Percentiles rank a stretch among this genome's conserved stretches.
phyloP scores from a whole-genome alignment of 1,140 invertebrate genomes.

The Venustaconcha ellipsiformis region DNA sequence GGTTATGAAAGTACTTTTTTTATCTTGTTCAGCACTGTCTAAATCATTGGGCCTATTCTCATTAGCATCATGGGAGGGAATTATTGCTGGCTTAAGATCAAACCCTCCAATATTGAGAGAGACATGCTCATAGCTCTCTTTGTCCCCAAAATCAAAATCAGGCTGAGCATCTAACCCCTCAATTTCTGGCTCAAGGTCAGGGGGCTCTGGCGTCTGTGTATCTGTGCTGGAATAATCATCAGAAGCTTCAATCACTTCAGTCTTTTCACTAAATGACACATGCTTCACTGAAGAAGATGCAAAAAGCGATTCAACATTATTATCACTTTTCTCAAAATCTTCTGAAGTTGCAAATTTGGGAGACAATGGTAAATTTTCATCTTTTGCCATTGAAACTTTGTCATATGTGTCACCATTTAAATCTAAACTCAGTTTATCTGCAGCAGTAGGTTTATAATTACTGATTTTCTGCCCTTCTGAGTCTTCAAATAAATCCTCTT shows the following conservation, averaged over 20 bases:
- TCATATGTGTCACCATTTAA: conserved; percentile 12
- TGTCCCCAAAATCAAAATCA: conserved; percentile 11
- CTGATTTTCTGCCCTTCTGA: background rate
- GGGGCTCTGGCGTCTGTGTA: conserved; percentile 23
- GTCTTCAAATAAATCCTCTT: conserved; percentile 6
- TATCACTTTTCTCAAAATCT: no score
- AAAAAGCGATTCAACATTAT: no score
- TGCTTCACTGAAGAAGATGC: conserved; percentile 3
- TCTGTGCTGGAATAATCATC: conserved; percentile 24
- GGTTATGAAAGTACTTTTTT: no score
- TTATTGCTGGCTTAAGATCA: conserved; percentile 21
- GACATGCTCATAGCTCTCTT: conserved; percentile 16
- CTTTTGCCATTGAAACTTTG: background rate
- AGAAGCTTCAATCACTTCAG: conserved; percentile 29
- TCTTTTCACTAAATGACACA: conserved; percentile 32
- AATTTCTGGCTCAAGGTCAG: conserved; percentile 20
- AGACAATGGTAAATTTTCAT: conserved; percentile 1
- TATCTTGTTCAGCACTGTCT: no score
- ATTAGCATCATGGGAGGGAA: background rate
- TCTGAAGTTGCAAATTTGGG: no score
- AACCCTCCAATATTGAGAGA: conserved; percentile 23
- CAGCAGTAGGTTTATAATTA: conserved; percentile 17
- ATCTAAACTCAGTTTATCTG: conserved; percentile 25
- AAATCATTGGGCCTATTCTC: no score
- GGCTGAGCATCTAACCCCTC: conserved; percentile 25